A percentile compares a stretch with the other conserved stretches of the same genome.
These are phyloP conservation scores for Malurus splendens DNA, from an alignment of 2,797 vertebrate genomes.

Conservation along the genomic window DNA sequence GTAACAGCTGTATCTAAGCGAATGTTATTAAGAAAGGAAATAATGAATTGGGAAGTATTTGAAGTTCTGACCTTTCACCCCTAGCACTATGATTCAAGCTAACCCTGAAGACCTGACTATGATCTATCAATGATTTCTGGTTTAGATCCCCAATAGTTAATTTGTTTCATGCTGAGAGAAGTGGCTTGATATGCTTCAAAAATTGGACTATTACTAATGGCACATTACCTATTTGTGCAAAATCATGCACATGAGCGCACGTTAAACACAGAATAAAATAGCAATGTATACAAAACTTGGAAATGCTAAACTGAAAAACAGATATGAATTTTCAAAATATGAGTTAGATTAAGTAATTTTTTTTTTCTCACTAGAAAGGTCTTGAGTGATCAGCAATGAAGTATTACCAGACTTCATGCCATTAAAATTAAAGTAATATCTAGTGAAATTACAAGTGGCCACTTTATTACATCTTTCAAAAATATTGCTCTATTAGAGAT, in stretches of 20 bases:
- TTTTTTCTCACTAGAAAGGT: neutral
- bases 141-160: constrained; percentile 50
- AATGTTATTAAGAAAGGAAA: constrained; percentile 45
- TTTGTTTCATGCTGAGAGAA: constrained; percentile 34
- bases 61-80: constrained; percentile 54
- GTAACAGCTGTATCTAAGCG: constrained; percentile 26
- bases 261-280: neutral
- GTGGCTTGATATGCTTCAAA: constrained; percentile 11
- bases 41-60: constrained; percentile 35
- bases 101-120: constrained; percentile 42
- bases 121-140: constrained; percentile 47
- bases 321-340: neutral
- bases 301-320: neutral
- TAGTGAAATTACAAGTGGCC: constrained; percentile 18
- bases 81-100: constrained; percentile 34
- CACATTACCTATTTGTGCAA: neutral
- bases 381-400: neutral
- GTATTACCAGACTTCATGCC: neutral
- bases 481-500: constrained; percentile 56
- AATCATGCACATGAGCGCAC: neutral
- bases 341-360: neutral
- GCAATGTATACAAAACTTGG: neutral
- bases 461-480: constrained; percentile 49
- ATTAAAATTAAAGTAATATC: constrained; percentile 8
- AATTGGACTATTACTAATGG: neutral